A percentile compares a stretch with the other conserved stretches of the same genome.
phyloP scores from a whole-genome alignment of 2,113 vertebrate species.

The Oreotrochilus melanogaster region DNA sequence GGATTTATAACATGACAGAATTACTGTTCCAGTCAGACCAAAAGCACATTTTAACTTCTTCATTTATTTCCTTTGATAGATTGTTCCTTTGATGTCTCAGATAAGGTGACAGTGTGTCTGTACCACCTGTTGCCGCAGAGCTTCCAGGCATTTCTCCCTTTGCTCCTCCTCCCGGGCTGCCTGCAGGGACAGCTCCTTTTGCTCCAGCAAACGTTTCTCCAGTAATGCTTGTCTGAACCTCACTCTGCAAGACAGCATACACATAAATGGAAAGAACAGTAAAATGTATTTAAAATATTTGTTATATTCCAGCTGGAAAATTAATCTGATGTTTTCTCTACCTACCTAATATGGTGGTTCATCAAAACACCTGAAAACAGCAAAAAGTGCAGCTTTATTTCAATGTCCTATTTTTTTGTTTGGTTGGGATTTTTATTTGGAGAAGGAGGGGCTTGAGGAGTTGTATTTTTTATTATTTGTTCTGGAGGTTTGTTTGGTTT shows the following conservation, averaged over 20 bases:
- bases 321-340: fast-evolving
- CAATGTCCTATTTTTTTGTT: background rate
- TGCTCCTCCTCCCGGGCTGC: constrained; percentile 74
- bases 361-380: background rate
- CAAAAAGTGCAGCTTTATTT: background rate
- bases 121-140: constrained; percentile 86
- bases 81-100: background rate
- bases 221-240: constrained; percentile 80
- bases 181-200: constrained; percentile 69
- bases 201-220: constrained; percentile 73
- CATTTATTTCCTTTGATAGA: background rate
- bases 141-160: constrained; percentile 78
- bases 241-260: constrained; percentile 75
- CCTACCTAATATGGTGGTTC: fast-evolving
- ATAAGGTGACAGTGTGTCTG: fast-evolving
- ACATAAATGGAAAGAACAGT: no score
- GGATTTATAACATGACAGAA: background rate
- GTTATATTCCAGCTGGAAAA: background rate
- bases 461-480: background rate
- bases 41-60: background rate
- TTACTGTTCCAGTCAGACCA: background rate
- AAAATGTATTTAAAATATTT: no score
- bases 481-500: background rate
- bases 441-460: background rate
- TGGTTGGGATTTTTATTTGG: background rate